phyloP scores from a whole-genome alignment of 1,140 invertebrate genomes.

The Zaprionus tsacasi region DNA sequence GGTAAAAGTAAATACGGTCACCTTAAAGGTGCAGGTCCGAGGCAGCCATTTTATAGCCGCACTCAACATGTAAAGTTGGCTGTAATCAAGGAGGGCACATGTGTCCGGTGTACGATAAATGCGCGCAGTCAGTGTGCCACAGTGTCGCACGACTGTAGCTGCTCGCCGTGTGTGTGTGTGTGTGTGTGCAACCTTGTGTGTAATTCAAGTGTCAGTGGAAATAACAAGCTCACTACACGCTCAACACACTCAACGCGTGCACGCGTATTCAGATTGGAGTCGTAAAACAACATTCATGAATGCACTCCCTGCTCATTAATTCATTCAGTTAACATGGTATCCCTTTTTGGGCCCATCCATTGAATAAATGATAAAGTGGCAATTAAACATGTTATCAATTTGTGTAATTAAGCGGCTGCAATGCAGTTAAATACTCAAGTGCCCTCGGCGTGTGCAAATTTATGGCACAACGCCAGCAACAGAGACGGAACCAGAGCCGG shows the following conservation, averaged over 20 bases:
- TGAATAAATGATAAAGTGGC: slow-evolving; percentile 37
- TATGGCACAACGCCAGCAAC: slow-evolving; percentile 37
- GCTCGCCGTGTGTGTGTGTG: not conserved
- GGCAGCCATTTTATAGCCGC: slow-evolving; percentile 9
- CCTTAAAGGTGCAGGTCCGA: slow-evolving; percentile 16
- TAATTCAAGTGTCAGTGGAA: slow-evolving; percentile 21
- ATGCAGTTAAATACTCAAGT: slow-evolving; percentile 31
- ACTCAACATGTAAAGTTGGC: slow-evolving; percentile 5
- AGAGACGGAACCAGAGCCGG: not conserved
- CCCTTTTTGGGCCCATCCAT: not conserved
- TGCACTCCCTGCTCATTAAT: slow-evolving; percentile 16
- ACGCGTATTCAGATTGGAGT: not conserved
- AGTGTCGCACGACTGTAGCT: not conserved
- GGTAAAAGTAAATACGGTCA: slow-evolving; percentile 16
- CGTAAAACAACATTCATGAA: slow-evolving; percentile 1
- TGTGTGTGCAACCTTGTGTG: slow-evolving; percentile 14
- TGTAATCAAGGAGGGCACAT: slow-evolving; percentile 4
- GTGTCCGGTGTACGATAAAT: slow-evolving; percentile 16
- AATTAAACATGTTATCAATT: slow-evolving; percentile 35
- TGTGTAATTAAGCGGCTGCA: slow-evolving; percentile 45
- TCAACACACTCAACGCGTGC: not conserved
- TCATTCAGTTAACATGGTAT: slow-evolving; percentile 9
- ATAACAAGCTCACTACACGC: slow-evolving; percentile 5
- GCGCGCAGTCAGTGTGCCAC: slow-evolving; percentile 41
- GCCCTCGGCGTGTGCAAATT: slow-evolving; percentile 29